Evolutionary conservation across 2,888 invertebrate genomes (phyloP), one percentile per base, ranked within the genome.

Genomic region (Eugnorisma glareosa): DNA sequence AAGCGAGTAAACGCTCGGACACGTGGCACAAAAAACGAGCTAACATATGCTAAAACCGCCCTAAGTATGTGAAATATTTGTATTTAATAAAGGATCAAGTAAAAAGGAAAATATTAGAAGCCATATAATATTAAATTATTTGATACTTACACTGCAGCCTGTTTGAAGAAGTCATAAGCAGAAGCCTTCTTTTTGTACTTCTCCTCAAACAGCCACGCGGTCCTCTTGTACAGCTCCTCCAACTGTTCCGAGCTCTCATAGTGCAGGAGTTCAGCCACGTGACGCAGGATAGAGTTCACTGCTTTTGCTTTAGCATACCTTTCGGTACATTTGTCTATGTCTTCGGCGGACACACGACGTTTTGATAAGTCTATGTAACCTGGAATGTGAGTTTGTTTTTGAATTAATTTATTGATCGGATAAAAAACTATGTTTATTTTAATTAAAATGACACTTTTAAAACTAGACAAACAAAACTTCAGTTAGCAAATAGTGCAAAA

Each of bases 281-380:
- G 99, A 73, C 99, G 97, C 72, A 99, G 97, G 93, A 99, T 99
- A 18, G 99, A 99, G 96, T 99, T 99, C 2, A 99, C 99, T 24
- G 99, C 99, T 97, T 99, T 99, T 0, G 99, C 99, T 96, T 99
- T 99, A 7, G 99, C 99, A 96, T 99, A 99, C 91, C 99, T 98
- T 93, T 99, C 99, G 91, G 99, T 99, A 95, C 99, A 99, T 94
- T 99, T 99, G 90, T 99, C 98, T 78, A 99, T 98, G 95, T 99
- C 99, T 95, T 99, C 99, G 0, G 99, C 98, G 0, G 99, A 99
- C 2, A 99, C 99, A 95, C 99, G 98, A 94, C 99, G 98, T 97
- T 99, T 99, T 83, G 99, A 99, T 90, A 99, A 97, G 97, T 99
- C 99, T 94, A 99, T 99, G 95, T 99, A 99, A 92, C 99, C 99